Evolutionary conservation across 2,113 vertebrate species (phyloP), one percentile per base, ranked within the genome.

Genomic region (Mugil cephalus): DNA sequence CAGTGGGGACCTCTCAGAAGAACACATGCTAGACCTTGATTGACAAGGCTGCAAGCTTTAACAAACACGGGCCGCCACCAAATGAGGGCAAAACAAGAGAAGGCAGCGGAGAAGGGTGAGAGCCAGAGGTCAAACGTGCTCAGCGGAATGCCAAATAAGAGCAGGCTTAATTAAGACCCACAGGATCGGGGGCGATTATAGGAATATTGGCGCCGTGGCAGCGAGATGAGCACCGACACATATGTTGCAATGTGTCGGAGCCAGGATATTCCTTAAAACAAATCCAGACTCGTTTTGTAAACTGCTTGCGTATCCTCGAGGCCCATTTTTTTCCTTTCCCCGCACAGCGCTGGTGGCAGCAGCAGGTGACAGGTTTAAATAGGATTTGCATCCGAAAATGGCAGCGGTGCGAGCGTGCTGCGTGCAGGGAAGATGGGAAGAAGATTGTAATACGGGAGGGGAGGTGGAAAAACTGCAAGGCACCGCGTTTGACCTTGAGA

Each of bases 371-470:
- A 65, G 69, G 60, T 91, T 87, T 83, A 87, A 87, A 90, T 74
- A 46, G 82, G 78, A 92, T 90, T 89, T 89, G 89, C 88, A 85
- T 89, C 39, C 56, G 72, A 84, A 90, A 78, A 74, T 56, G 52
- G 80, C 77, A 58, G 71, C 52, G 77, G 74, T 55, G 61, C 30
- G 36, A 82, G 46, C 43, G 59, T 66, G 70, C 58, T 77, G 59
- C 43, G 8, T 18, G 15, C 36, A 3, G 50, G 59, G 62, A 83
- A 63, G 68, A 86, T 51, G 61, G 84, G 40, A 35, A 17, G 40
- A 54, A 79, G 82, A 89, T 69, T 84, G 63, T 34, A 69, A 75
- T 39, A 56, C n/a, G n/a, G n/a, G n/a, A 64, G 38, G 47, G 13
- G 47, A 63, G n/a, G 7, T 14, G 19, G 8, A 8, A 11, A 42